A percentile compares a stretch with the other conserved stretches of the same genome.
Evolutionary conservation across 2,113 vertebrate genomes (phyloP).

Genomic region (Myocastor coypus): DNA sequence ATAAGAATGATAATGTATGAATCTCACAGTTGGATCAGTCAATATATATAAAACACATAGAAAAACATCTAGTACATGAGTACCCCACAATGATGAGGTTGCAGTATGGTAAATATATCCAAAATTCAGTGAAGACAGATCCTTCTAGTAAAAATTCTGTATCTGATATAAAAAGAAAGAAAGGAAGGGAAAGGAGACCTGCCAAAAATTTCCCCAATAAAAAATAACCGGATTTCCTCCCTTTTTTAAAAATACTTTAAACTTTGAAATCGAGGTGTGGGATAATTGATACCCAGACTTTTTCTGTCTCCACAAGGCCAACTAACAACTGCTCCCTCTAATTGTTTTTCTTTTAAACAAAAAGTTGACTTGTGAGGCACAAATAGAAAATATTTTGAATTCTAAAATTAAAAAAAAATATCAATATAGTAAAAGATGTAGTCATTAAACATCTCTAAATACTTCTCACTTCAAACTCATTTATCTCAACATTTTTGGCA

Average conservation of each 20-base stretch:
- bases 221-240: not conserved
- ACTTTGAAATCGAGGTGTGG: not conserved
- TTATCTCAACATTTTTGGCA: not conserved
- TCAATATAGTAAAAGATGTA: not conserved
- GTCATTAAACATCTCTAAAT: not conserved
- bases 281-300: not conserved
- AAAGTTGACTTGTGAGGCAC: not conserved
- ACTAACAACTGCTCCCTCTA: not conserved
- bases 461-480: not conserved
- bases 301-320: not conserved
- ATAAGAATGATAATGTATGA: constrained; percentile 8
- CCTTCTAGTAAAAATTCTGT: not conserved
- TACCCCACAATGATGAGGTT: not conserved
- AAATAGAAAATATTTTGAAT: not conserved
- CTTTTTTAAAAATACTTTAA: not conserved
- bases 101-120: not conserved
- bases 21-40: not conserved
- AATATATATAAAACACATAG: constrained; percentile 28
- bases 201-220: not conserved
- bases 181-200: no score
- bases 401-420: not conserved
- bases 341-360: not conserved
- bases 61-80: not conserved
- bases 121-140: constrained; percentile 28
- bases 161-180: not conserved